Evolutionary conservation across 2,113 vertebrate species (phyloP).

Genomic region (Ophthalmolycus amberensis): DNA sequence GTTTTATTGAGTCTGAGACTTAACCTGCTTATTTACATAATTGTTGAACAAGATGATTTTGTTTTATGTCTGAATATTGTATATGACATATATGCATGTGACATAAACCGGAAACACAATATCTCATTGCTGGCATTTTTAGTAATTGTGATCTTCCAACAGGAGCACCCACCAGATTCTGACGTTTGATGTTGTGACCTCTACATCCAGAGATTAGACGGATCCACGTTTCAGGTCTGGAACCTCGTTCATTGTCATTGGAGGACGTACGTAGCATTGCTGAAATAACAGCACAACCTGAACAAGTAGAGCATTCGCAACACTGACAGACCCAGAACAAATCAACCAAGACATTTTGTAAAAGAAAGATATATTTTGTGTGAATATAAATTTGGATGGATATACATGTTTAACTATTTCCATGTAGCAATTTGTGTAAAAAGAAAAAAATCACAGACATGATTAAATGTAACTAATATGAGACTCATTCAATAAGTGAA

Average conservation of each 20-base stretch:
- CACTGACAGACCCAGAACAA: background rate
- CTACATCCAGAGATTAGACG: background rate
- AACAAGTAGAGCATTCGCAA: background rate
- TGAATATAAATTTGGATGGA: background rate
- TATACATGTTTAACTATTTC: background rate
- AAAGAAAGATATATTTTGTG: conserved; percentile 3
- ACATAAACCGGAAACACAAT: background rate
- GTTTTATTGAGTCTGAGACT: background rate
- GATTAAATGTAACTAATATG: conserved; percentile 24
- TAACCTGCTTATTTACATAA: background rate
- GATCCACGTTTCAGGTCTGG: background rate
- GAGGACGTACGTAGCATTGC: background rate
- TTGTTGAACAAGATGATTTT: background rate
- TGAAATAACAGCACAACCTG: background rate
- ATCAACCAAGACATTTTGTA: conserved; percentile 21
- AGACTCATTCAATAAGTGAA: background rate
- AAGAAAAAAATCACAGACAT: background rate
- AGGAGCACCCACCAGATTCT: conserved; percentile 54
- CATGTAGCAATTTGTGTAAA: conserved; percentile 23
- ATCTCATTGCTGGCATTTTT: background rate
- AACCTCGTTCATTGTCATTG: background rate
- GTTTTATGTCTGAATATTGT: background rate
- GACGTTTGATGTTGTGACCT: conserved; percentile 38
- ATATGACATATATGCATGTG: background rate
- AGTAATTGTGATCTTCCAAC: conserved; percentile 13